phyloP scores from a whole-genome alignment of 2,888 invertebrate genomes.

The Heliconius ethilla region DNA sequence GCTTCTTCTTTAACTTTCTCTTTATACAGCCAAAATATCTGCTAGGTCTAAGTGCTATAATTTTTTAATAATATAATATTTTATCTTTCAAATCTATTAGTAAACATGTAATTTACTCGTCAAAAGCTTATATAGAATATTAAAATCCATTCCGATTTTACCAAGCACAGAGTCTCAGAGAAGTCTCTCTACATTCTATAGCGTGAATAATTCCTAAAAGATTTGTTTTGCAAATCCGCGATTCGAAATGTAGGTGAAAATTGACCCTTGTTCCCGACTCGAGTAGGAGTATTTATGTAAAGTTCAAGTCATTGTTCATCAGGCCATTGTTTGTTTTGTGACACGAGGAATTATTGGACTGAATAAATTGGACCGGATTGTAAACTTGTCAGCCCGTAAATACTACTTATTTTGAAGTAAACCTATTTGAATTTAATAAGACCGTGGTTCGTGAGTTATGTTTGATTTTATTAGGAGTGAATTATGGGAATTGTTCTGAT shows the following conservation, averaged over 20 bases:
- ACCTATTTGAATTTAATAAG: constrained; percentile 28
- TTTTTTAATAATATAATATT: neutral
- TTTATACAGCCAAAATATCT: neutral
- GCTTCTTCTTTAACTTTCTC: neutral
- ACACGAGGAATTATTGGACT: constrained; percentile 38
- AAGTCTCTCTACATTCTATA: constrained; percentile 35
- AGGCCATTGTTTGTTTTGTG: constrained; percentile 48
- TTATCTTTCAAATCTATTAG: neutral
- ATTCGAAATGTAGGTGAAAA: constrained; percentile 69
- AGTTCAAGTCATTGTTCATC: constrained; percentile 51
- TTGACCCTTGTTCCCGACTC: constrained; percentile 64
- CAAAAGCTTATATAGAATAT: neutral
- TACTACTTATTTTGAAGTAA: constrained; percentile 28
- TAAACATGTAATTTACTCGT: neutral
- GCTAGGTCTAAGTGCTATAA: neutral
- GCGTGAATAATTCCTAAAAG: constrained; percentile 51
- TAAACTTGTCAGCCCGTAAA: constrained; percentile 37
- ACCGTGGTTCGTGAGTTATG: constrained; percentile 1
- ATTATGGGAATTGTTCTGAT: constrained; percentile 1
- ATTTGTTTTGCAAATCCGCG: constrained; percentile 58
- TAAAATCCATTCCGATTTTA: neutral
- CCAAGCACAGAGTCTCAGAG: neutral
- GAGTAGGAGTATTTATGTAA: constrained; percentile 55
- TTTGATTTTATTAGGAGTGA: neutral
- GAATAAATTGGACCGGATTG: constrained; percentile 40